Evolutionary conservation across 2,797 vertebrate genomes (phyloP).

Genomic region (Semotilus atromaculatus): DNA sequence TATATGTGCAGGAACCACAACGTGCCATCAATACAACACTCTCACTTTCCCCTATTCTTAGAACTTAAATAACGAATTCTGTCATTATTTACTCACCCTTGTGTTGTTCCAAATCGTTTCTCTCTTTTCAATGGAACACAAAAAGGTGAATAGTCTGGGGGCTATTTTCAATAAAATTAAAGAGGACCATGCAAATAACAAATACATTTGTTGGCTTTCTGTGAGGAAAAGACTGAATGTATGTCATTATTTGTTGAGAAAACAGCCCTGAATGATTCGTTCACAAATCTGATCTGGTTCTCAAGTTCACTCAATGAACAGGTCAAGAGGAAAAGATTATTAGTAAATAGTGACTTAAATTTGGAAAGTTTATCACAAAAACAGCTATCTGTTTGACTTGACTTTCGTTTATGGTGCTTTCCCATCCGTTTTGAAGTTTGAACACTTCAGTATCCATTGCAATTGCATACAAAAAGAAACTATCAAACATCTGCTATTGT

Average conservation of each 20-base stretch:
- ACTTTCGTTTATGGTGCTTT: not conserved
- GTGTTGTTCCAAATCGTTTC: not conserved
- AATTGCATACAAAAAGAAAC: not conserved
- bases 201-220: not conserved
- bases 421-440: not conserved
- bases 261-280: not conserved
- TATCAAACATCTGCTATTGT: not conserved
- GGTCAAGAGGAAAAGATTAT: not conserved
- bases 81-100: not conserved
- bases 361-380: not conserved
- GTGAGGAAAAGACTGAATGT: not conserved
- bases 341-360: not conserved
- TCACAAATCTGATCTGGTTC: not conserved
- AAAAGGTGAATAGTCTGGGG: not conserved
- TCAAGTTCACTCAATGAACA: not conserved
- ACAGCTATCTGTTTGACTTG: not conserved
- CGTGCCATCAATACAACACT: not conserved
- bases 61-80: not conserved
- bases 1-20: conserved; percentile 13
- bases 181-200: not conserved
- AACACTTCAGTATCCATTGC: not conserved
- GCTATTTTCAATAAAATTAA: not conserved
- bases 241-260: not conserved
- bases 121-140: not conserved
- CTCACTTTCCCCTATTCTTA: not conserved